Conservation (phyloP, 2,797 vertebrate genomes). For the Falco columbarius region DNA sequence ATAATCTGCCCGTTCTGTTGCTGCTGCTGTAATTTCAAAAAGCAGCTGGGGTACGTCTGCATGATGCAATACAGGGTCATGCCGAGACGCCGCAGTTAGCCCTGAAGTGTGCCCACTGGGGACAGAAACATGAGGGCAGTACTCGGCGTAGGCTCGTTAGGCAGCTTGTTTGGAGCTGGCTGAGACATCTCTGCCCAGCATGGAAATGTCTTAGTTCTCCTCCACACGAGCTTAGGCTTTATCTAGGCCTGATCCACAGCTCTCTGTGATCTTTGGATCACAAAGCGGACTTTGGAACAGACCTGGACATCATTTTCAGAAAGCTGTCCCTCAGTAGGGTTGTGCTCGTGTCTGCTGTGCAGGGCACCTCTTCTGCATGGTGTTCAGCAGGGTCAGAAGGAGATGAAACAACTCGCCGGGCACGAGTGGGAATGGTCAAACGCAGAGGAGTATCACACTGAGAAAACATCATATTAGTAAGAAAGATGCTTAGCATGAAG, state of each 20-base stretch:
- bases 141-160: conserved; percentile 33
- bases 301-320: neutral
- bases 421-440: neutral
- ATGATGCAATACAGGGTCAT: neutral
- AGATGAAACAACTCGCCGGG: neutral
- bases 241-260: neutral
- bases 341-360: fast-evolving
- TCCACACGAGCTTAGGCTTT: neutral
- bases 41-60: neutral
- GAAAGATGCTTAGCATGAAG: neutral
- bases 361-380: neutral
- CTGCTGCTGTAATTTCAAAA: neutral
- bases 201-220: neutral
- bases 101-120: neutral
- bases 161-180: neutral
- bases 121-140: neutral
- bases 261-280: neutral
- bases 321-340: neutral
- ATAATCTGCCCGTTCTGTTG: neutral
- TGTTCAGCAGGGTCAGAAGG: neutral
- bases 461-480: neutral
- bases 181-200: conserved; percentile 15
- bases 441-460: neutral
- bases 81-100: neutral
- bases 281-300: neutral